Evolutionary conservation across 1,140 invertebrate genomes (phyloP).

Genomic region (Aleiodes sp.): DNA sequence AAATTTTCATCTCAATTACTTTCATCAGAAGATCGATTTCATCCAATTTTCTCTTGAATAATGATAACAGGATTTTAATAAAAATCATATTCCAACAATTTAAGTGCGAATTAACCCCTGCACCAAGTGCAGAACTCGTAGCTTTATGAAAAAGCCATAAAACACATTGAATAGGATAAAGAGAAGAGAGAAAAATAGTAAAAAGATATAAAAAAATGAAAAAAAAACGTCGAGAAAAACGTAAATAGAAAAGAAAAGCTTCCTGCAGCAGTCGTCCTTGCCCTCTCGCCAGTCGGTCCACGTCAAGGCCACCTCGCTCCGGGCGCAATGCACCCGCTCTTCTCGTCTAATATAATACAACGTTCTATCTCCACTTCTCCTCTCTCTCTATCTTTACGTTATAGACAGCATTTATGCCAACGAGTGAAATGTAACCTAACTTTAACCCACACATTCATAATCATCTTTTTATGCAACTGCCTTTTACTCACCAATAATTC

Average conservation of each 20-base stretch:
- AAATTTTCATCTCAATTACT: no score
- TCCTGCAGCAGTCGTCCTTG: constrained; percentile 63
- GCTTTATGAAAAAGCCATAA: no score
- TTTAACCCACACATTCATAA: background rate
- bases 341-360: constrained; percentile 32
- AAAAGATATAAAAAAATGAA: background rate
- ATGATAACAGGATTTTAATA: no score
- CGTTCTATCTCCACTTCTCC: no score
- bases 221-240: constrained; percentile 24
- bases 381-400: no score
- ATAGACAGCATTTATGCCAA: no score
- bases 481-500: background rate
- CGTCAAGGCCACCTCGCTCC: constrained; percentile 62
- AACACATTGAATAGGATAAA: no score
- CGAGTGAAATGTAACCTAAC: constrained; percentile 10
- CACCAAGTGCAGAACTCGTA: no score
- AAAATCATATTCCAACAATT: no score
- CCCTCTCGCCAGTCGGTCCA: constrained; percentile 57
- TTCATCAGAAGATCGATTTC: no score
- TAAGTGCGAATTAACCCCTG: no score
- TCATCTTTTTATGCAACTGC: background rate
- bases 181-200: background rate
- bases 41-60: no score
- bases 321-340: constrained; percentile 61
- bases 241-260: constrained; percentile 49